phyloP scores from a whole-genome alignment of 2,113 vertebrate genomes.

The Serinus canaria region DNA sequence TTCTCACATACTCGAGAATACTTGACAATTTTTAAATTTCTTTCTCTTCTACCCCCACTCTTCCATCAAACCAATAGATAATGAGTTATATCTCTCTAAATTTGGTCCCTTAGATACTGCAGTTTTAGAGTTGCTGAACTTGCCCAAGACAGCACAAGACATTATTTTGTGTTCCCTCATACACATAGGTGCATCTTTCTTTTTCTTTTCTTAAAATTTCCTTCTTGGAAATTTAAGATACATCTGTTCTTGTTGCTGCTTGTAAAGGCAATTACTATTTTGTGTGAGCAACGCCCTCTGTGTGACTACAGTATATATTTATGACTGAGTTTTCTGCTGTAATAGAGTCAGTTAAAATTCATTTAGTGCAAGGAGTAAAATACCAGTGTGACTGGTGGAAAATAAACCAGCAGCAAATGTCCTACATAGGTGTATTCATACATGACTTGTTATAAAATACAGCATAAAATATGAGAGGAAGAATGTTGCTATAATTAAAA shows the following conservation, averaged over 20 bases:
- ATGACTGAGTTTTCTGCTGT: background rate
- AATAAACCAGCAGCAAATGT: conserved; percentile 1
- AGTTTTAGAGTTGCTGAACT: background rate
- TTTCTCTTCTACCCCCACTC: background rate
- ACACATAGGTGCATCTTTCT: background rate
- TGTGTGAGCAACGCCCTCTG: background rate
- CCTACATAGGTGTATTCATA: background rate
- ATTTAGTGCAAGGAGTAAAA: background rate
- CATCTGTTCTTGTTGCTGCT: background rate
- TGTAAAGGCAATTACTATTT: background rate
- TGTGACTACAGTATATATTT: background rate
- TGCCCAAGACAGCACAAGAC: background rate
- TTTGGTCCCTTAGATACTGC: background rate
- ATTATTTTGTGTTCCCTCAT: background rate
- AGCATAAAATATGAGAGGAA: conserved; percentile 32
- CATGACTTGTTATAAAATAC: conserved; percentile 38
- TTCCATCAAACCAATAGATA: background rate
- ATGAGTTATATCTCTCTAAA: background rate
- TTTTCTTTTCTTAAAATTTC: background rate
- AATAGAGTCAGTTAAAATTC: background rate
- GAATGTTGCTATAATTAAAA: conserved; percentile 58
- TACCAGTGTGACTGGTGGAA: background rate
- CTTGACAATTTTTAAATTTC: background rate
- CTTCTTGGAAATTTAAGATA: background rate
- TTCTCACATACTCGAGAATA: conserved; percentile 50